Evolutionary conservation across 2,888 invertebrate genomes (phyloP), one percentile per base, ranked within the genome.

Genomic region (Actias luna): DNA sequence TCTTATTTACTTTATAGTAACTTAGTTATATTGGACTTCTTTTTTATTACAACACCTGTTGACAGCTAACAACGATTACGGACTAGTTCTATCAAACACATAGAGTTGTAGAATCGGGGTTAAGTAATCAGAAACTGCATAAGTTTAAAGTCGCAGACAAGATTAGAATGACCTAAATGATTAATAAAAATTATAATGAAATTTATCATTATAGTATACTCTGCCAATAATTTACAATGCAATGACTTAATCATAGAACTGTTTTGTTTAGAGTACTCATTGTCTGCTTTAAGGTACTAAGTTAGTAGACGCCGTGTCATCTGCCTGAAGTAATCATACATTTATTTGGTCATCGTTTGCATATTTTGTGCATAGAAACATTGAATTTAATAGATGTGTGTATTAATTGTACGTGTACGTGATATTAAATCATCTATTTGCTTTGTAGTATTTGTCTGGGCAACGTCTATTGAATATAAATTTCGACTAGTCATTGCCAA

Each of bases 261-360:
- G n/a, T 42, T 42, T 29, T 39, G 58, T 25, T 25, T 25, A 59
- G 22, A 59, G 12, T 59, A 36, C 59, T 58, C 61, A 64, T 64
- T 63, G 57, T 63, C 61, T 35, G 59, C 52, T 60, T 57, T 42
- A 33, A 33, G 58, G 52, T 65, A 62, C 46, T 66, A 61, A 22
- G 22, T n/a, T 22, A 46, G 8, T 46, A 22, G 22, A 22, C 10
- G 12, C 59, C 62, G 58, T 64, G 36, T 60, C 63, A 66, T 66
- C 29, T 14, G 60, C 58, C 62, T 65, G 27, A 16, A 65, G 64
- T 39, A 7, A 33, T 31, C 22, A n/a, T 35, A 29, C 50, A 25
- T 64, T 60, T 61, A 68, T 68, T 69, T 67, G 69, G 65, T 60
- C 62, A 60, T 64, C 55, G 70, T 71, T 70, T 68, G 66, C 68